Base-by-base conservation (phyloP, 2,113 vertebrate species). In the Indicator indicator region DNA sequence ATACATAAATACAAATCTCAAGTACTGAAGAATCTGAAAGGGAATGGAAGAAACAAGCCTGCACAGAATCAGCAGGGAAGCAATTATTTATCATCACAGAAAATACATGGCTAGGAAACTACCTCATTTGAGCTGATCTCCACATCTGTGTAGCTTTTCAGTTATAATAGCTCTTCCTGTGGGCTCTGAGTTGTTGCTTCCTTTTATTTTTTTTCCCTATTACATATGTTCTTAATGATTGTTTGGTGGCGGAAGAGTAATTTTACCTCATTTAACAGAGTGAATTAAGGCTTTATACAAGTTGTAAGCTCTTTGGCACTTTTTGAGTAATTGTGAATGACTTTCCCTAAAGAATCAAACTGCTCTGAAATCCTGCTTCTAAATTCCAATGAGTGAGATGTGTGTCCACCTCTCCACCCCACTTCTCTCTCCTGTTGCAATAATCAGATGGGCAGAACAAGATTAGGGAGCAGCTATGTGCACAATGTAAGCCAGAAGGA, bases 311-410 rank as follows among this genome's bases (percentile, higher is more conserved):
- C 12, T 40, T 3, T n/a, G 16, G 24, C 15, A 42, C 27, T 26
- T 40, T 86, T 48, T n/a, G 58, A 64, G 27, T 63, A 15, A 65
- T 36, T 33, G 9, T 63, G 44, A 81, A 26, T 69, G 9, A 52
- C 21, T 48, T 62, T 68, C 7, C 65, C 33, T 26, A 26, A 27
- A 40, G 33, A 70, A 40, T 69, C 11, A 44, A 81, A 33, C 58
- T 48, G 58, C 44, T 87, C 19, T 75, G n/a, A 63, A 83, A 32
- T 28, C 24, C 7, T 3, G 24, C 14, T 42, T 32, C 12, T 3
- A 8, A 38, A 33, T 44, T 60, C 48, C 4, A 7, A 54, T 0
- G 0, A 20, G 2, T 40, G 38, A 5, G 23, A 6, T 3, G 5
- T 18, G 30, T 52, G 2, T 0, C 48, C 11, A 2, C 63, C 7